Evolutionary conservation across 1,140 invertebrate species (phyloP), one percentile per base, ranked within the genome.

Genomic region (Cataglyphis hispanica): DNA sequence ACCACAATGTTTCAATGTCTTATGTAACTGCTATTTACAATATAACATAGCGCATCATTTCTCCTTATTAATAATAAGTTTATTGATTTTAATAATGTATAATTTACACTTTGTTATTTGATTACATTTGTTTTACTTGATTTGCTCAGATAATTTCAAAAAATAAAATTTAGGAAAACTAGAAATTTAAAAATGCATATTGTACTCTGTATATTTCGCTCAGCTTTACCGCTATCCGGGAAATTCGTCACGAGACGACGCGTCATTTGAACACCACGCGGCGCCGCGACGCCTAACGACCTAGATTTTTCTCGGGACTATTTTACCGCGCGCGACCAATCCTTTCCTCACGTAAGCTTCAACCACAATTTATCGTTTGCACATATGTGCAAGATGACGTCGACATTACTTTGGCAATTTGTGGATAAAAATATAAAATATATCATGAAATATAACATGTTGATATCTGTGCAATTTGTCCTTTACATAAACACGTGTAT

Each of bases 291-390:
- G 87, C 46, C 61, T 76, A 72, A 88, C 75, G 46, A 76, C 61
- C 64, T 64, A 76, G 83, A 89, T 88, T 87, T 88, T 80, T 87
- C 86, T 74, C 60, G 53, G 22, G 27, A 61, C 76, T 66, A 69
- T 83, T 75, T 85, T 78, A 70, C 53, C 50, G 34, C 75, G 56
- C 60, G 34, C 84, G 56, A 87, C 84, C 84, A 77, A 86, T 88
- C 53, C 77, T 83, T 61, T 40, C 19, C 40, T 50, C 50, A 40
- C 81, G 43, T 72, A 74, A 78, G 86, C 72, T 85, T 61, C 63
- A 64, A 58, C 34, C 72, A 70, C 76, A 86, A 87, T 85, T 87
- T 87, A 88, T 74, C 31, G 69, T 76, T 56, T 76, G 77, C 60
- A 67, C 56, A 75, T 50, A 50, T 63, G 60, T 27, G 61, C 81